A percentile compares a stretch with the other conserved stretches of the same genome.
These are phyloP conservation scores for Scaptomyza graminum DNA, from an alignment of 1,140 invertebrate genomes.

Conservation along the genomic window DNA sequence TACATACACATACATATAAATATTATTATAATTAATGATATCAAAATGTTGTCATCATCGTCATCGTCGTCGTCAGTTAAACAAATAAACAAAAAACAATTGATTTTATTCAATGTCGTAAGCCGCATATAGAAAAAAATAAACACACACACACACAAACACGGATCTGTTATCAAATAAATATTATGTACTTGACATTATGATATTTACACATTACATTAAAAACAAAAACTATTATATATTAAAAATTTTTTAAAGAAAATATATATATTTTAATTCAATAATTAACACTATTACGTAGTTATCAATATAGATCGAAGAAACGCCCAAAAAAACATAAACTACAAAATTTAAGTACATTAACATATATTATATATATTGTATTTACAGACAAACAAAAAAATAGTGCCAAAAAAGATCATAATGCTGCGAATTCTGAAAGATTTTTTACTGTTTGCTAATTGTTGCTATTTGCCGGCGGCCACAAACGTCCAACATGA, in stretches of 20 bases:
- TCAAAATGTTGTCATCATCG: slow-evolving; percentile 58
- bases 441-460: not conserved
- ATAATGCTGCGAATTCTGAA: slow-evolving; percentile 28
- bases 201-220: slow-evolving; percentile 78
- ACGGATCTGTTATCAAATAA: slow-evolving; percentile 74
- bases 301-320: slow-evolving; percentile 28
- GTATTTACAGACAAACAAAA: slow-evolving; percentile 43
- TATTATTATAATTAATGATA: slow-evolving; percentile 47
- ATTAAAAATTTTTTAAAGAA: slow-evolving; percentile 76
- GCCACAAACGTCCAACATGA: slow-evolving; percentile 15
- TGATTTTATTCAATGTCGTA: slow-evolving; percentile 56
- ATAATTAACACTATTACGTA: slow-evolving; percentile 53
- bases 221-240: slow-evolving; percentile 62
- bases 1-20: not conserved
- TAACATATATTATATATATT: not conserved
- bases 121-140: slow-evolving; percentile 65
- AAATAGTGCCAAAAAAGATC: slow-evolving; percentile 38
- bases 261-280: slow-evolving; percentile 78
- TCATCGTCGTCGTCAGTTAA: not conserved
- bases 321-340: slow-evolving; percentile 1
- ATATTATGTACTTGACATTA: slow-evolving; percentile 81
- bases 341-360: slow-evolving; percentile 25
- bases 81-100: no score
- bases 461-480: slow-evolving; percentile 13
- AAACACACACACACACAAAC: not conserved